These are phyloP conservation scores for Isoperla grammatica DNA, from an alignment of 2,888 invertebrate genomes.

Conservation along the genomic window DNA sequence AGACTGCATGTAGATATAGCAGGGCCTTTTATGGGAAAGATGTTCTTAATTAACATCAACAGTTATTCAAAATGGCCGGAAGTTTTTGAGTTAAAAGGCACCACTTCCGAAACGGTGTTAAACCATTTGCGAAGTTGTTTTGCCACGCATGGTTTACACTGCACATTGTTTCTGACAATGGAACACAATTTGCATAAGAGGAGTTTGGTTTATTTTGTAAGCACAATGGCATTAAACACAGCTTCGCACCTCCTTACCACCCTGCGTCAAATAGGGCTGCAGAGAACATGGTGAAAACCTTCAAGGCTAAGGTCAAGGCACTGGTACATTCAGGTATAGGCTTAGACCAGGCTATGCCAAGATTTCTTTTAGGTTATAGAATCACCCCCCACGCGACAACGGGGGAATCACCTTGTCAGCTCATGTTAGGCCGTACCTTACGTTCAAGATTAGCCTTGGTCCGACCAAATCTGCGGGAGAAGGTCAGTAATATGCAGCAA, in stretches of 20 bases:
- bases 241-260: not conserved
- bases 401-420: not conserved
- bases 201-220: not conserved
- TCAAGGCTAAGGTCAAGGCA: not conserved
- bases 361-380: not conserved
- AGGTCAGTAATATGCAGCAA: no score
- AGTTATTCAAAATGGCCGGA: not conserved
- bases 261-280: not conserved
- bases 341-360: not conserved
- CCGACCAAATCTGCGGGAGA: no score
- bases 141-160: slow-evolving; percentile 2
- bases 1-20: not conserved
- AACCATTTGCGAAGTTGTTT: not conserved
- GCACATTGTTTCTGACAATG: slow-evolving; percentile 7
- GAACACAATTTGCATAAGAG: slow-evolving; percentile 2
- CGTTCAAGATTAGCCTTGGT: no score
- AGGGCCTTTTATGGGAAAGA: slow-evolving; percentile 2
- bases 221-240: not conserved
- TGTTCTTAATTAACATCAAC: not conserved
- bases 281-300: slow-evolving; percentile 2
- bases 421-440: not conserved
- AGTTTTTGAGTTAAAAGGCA: slow-evolving; percentile 1
- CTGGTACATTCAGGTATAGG: not conserved
- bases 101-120: not conserved
- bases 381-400: not conserved